A percentile compares a stretch with the other conserved stretches of the same genome.
phyloP scores from a whole-genome alignment of 2,113 vertebrate genomes.

The Gopherus evgoodei region DNA sequence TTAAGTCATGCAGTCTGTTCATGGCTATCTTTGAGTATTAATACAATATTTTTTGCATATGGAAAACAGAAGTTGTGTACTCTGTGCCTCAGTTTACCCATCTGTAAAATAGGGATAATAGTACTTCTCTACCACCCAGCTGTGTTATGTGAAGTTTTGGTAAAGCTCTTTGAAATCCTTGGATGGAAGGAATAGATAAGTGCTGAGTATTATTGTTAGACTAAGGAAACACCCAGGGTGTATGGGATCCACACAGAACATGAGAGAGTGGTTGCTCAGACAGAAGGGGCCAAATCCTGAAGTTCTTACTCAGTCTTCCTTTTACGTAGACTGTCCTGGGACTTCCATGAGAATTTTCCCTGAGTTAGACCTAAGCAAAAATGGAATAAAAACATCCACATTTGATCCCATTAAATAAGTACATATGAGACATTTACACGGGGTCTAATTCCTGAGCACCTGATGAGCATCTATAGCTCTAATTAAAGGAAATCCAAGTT shows the following conservation, averaged over 20 bases:
- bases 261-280: neutral
- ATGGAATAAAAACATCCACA: neutral
- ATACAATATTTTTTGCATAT: neutral
- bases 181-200: neutral
- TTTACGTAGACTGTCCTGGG: neutral
- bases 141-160: neutral
- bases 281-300: neutral
- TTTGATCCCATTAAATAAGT: neutral
- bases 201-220: neutral
- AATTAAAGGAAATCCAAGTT: neutral
- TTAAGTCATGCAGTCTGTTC: neutral
- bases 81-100: neutral
- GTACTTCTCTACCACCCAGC: neutral
- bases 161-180: neutral
- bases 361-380: neutral
- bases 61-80: neutral
- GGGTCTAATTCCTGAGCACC: neutral
- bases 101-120: neutral
- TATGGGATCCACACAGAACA: neutral
- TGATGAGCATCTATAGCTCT: neutral
- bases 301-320: neutral
- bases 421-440: neutral
- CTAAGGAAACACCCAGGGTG: neutral
- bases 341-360: neutral
- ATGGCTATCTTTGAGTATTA: neutral